Evolutionary conservation across 2,113 vertebrate genomes (phyloP), one percentile per base, ranked within the genome.

Genomic region (Trematomus loennbergii): DNA sequence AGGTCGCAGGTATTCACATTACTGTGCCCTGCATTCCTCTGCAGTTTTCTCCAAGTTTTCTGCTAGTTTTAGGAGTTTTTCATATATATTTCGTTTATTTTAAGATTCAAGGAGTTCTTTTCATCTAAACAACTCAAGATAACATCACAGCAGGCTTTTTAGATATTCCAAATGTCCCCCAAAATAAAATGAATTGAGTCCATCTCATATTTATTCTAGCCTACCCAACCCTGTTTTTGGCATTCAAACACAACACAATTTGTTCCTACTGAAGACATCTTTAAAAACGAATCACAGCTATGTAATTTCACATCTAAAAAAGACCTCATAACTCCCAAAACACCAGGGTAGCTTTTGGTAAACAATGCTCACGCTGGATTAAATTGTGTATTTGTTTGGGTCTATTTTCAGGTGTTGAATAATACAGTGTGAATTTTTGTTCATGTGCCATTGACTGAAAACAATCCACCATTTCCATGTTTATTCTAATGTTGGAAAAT

Each of bases 1-100:
- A 89, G 84, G 76, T 83, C 74, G 76, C 59, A 82, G 57, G 66
- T 79, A 75, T 75, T 63, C 53, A n/a, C 61, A 79, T 22, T 15
- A 63, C 75, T 84, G 67, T 69, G 58, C 5, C 3, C 36, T 18
- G 62, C 66, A 72, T 87, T 83, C 62, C 58, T 85, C 15, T 54
- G 36, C 11, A 43, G 1, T 15, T 48, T 22, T 55, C 9, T 57
- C 20, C 46, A 13, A 20, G 12, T 13, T 29, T 43, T 18, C 20
- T n/a, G 11, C 16, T 2, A 13, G 1, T 22, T 8, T 40, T 6
- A 8, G 36, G 36, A 40, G 36, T 8, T 40, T 40, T 7, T 40
- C 36, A 40, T 1, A 40, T 40, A 40, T 40, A 64, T 15, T 53
- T 5, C 12, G 9, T 13, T 4, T 36, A 43, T 57, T 55, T 53